Percentiles rank a stretch among this genome's conserved stretches.
Evolutionary conservation across 2,113 vertebrate species (phyloP).

Genomic region (Leucopsar rothschildi): DNA sequence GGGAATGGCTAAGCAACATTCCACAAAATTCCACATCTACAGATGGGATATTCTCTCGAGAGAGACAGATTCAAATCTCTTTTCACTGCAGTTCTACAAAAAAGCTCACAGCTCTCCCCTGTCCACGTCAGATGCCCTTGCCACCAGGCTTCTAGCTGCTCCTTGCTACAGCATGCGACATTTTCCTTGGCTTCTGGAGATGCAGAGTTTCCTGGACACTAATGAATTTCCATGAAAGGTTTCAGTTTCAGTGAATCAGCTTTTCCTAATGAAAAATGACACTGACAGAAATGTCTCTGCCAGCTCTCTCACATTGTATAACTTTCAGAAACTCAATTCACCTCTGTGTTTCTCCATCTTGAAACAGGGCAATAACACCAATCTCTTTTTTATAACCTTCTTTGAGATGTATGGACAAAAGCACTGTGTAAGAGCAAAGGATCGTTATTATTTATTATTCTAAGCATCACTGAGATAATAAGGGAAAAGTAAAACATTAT

Average conservation of each 20-base stretch:
- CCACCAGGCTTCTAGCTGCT: not conserved
- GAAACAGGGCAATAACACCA: not conserved
- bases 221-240: not conserved
- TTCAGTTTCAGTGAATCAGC: constrained; percentile 2
- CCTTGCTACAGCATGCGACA: not conserved
- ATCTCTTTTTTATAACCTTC: not conserved
- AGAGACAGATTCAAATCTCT: not conserved
- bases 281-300: not conserved
- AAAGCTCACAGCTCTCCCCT: not conserved
- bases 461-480: not conserved
- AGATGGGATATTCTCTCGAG: not conserved
- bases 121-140: not conserved
- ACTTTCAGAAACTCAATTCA: not conserved
- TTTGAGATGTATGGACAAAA: not conserved
- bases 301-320: not conserved
- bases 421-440: not conserved
- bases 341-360: not conserved
- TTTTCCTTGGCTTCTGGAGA: not conserved
- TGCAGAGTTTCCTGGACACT: not conserved
- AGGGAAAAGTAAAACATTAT: not conserved
- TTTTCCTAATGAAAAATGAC: constrained; percentile 9
- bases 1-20: not conserved
- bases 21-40: not conserved
- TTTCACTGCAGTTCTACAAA: not conserved
- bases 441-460: not conserved